Conservation (phyloP, 2,888 invertebrate genomes). For the Brachypalpus laphriformis region DNA sequence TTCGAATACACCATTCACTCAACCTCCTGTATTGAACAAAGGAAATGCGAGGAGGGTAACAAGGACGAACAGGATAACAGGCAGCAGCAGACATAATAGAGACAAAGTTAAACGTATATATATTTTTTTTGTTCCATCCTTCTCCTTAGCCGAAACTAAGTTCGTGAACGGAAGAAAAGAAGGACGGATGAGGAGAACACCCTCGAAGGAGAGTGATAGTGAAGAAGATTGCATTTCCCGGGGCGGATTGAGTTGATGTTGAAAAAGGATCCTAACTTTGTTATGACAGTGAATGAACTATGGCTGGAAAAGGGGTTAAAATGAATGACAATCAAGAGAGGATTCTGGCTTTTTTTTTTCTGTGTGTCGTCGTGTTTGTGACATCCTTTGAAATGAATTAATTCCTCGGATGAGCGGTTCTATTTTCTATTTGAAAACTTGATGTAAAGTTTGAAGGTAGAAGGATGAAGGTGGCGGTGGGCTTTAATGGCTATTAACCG, state of each 20-base stretch:
- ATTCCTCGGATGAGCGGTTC: conserved; percentile 3
- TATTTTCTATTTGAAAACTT: conserved; percentile 3
- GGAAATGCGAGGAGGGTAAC: conserved; percentile 52
- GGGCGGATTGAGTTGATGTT: conserved; percentile 72
- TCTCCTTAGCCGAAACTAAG: conserved; percentile 46
- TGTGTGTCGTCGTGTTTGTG: not conserved
- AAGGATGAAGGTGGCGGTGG: not conserved
- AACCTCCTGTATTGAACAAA: conserved; percentile 56
- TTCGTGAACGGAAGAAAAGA: conserved; percentile 15
- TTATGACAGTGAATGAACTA: conserved; percentile 74
- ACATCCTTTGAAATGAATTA: conserved; percentile 41
- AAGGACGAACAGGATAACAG: conserved; percentile 48
- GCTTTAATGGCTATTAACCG: not conserved
- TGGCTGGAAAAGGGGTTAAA: conserved; percentile 61
- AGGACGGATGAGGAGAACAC: conserved; percentile 23
- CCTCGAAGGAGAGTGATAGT: conserved; percentile 59
- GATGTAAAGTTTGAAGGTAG: not conserved
- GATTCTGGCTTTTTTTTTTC: not conserved
- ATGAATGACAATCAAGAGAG: conserved; percentile 63
- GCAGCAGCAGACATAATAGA: conserved; percentile 66
- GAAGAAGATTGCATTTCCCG: conserved; percentile 68
- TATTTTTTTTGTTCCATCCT: conserved; percentile 8
- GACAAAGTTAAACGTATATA: conserved; percentile 69
- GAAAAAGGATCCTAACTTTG: conserved; percentile 73
- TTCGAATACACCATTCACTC: conserved; percentile 29